These are phyloP conservation scores for Leptodactylus fallax DNA, from an alignment of 2,797 vertebrate species.

Conservation along the genomic window DNA sequence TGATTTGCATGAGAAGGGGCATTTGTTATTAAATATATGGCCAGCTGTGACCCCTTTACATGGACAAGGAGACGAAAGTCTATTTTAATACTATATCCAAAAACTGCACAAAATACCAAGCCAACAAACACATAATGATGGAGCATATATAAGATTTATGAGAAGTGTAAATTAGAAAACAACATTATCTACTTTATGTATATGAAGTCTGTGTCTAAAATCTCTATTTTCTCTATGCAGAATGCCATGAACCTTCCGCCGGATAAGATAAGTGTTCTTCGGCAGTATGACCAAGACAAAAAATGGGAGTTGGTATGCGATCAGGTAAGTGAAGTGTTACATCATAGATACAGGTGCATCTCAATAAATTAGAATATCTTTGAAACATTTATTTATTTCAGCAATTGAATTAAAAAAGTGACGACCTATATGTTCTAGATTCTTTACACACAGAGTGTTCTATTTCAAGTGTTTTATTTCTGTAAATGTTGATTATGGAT, in stretches of 20 bases:
- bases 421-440: too few species aligned
- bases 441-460: too few species aligned
- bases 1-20: too few species aligned
- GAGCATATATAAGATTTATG: too few species aligned
- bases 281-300: constrained; percentile 91
- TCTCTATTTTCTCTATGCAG: constrained; percentile 69
- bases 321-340: constrained; percentile 77
- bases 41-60: not conserved
- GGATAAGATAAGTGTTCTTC: constrained; percentile 92
- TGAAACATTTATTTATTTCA: too few species aligned
- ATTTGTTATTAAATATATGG: too few species aligned
- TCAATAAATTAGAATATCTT: too few species aligned
- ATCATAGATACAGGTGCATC: too few species aligned
- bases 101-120: not conserved
- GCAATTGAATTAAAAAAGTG: too few species aligned
- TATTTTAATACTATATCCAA: not conserved
- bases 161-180: not conserved
- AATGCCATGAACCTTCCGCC: constrained; percentile 96
- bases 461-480: too few species aligned
- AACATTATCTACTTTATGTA: not conserved
- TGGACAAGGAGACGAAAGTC: not conserved
- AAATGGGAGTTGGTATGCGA: constrained; percentile 97
- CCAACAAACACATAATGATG: not conserved
- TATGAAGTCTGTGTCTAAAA: not conserved
- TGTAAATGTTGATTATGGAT: too few species aligned